Percentiles rank a stretch among this genome's conserved stretches.
Evolutionary conservation across 2,797 vertebrate genomes (phyloP).

Genomic region (Cephalopachus bancanus): DNA sequence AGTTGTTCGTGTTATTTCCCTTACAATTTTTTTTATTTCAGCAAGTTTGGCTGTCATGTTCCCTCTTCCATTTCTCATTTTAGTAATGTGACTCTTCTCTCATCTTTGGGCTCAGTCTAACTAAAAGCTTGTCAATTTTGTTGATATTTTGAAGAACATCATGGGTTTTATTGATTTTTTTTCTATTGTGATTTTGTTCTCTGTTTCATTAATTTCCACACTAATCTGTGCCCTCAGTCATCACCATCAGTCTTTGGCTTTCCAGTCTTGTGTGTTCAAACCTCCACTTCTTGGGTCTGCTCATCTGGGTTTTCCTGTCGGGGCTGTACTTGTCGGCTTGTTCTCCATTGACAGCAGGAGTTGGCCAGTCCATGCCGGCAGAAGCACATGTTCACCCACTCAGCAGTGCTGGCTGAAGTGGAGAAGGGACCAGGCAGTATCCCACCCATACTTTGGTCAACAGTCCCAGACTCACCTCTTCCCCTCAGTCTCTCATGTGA

Average conservation of each 20-base stretch:
- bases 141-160: not conserved
- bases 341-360: not conserved
- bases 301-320: too few relatives aligned
- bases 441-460: not conserved
- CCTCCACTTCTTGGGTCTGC: not conserved
- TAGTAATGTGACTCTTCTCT: not conserved
- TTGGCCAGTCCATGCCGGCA: not conserved
- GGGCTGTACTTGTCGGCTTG: not conserved
- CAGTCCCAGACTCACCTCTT: not conserved
- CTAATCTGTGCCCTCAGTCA: not conserved
- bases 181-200: not conserved
- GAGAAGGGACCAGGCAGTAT: not conserved
- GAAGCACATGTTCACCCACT: not conserved
- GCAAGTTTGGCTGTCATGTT: not conserved
- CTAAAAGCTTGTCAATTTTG: not conserved
- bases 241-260: slow-evolving; percentile 29
- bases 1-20: not conserved
- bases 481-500: not conserved
- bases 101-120: not conserved
- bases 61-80: not conserved
- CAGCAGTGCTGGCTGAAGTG: not conserved
- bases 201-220: not conserved
- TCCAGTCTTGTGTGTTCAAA: not conserved
- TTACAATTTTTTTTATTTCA: not conserved
- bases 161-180: slow-evolving; percentile 10